These are phyloP conservation scores for Siphamia tubifer DNA, from an alignment of 2,113 vertebrate genomes.

Conservation along the genomic window DNA sequence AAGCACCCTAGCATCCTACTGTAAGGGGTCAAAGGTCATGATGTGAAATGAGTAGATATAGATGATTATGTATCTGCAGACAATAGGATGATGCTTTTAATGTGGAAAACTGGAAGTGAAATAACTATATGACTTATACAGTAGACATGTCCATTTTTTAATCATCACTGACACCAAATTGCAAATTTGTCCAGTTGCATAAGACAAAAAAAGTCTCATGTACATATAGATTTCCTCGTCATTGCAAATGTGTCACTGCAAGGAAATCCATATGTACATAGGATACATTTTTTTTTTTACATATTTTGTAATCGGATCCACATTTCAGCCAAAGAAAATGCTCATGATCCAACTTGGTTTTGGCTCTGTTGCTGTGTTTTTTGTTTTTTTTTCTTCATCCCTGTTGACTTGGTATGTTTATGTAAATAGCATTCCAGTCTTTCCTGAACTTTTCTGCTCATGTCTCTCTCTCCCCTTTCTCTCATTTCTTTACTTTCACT, in stretches of 20 bases:
- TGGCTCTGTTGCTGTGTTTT: background rate
- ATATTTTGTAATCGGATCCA: background rate
- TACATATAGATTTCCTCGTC: too few relatives aligned
- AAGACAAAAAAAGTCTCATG: too few relatives aligned
- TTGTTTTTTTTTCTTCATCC: constrained; percentile 29
- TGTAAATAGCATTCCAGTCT: constrained; percentile 48
- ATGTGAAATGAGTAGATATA: background rate
- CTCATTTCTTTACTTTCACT: background rate
- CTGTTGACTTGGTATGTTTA: constrained; percentile 53
- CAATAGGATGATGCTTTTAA: too few relatives aligned
- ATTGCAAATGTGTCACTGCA: too few relatives aligned
- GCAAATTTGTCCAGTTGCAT: too few relatives aligned
- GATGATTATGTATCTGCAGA: too few relatives aligned
- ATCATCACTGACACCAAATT: background rate
- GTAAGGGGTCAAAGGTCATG: constrained; percentile 33
- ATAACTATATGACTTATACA: background rate
- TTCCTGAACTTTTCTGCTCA: constrained; percentile 20
- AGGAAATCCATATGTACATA: too few relatives aligned
- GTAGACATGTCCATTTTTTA: background rate
- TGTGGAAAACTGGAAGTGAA: background rate
- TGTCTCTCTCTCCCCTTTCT: background rate
- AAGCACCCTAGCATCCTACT: background rate
- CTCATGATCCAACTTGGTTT: background rate
- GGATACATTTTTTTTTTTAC: too few relatives aligned
- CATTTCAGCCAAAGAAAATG: background rate